These are phyloP conservation scores for Creontiades dilutus DNA, from an alignment of 2,888 invertebrate species.

Conservation along the genomic window DNA sequence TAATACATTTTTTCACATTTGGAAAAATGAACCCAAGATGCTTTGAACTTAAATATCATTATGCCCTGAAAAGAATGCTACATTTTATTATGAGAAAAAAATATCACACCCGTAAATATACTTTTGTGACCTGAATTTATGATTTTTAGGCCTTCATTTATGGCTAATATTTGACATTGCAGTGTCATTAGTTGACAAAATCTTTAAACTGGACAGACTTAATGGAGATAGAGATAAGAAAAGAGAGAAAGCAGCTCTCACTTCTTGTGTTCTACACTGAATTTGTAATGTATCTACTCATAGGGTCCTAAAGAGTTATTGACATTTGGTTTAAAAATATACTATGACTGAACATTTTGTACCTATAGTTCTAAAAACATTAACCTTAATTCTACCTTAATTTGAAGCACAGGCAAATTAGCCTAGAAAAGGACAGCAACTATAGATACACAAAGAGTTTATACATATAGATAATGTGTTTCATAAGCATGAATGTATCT, in stretches of 20 bases:
- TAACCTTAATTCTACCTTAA: conserved; percentile 67
- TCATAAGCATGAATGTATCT: conserved; percentile 44
- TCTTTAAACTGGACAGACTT: conserved; percentile 71
- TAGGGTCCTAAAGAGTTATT: conserved; percentile 68
- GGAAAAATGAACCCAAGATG: conserved; percentile 23
- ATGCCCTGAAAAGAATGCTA: conserved; percentile 33
- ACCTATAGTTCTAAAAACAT: conserved; percentile 67
- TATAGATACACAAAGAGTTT: conserved; percentile 70
- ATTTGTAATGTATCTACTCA: conserved; percentile 69
- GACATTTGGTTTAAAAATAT: conserved; percentile 71
- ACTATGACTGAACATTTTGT: conserved; percentile 71
- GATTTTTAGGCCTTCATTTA: conserved; percentile 69
- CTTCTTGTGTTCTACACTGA: conserved; percentile 64
- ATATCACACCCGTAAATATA: conserved; percentile 72
- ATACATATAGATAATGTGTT: conserved; percentile 43
- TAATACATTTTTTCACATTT: not conserved
- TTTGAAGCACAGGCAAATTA: conserved; percentile 71
- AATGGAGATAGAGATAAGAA: conserved; percentile 70
- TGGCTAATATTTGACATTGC: conserved; percentile 66
- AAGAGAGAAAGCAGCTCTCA: conserved; percentile 68
- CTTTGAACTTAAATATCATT: conserved; percentile 30
- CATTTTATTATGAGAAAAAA: conserved; percentile 48
- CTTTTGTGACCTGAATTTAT: conserved; percentile 69
- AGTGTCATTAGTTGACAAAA: conserved; percentile 68
- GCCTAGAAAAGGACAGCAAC: conserved; percentile 71